Evolutionary conservation across 2,888 invertebrate species (phyloP).

Genomic region (Tachina grossa): DNA sequence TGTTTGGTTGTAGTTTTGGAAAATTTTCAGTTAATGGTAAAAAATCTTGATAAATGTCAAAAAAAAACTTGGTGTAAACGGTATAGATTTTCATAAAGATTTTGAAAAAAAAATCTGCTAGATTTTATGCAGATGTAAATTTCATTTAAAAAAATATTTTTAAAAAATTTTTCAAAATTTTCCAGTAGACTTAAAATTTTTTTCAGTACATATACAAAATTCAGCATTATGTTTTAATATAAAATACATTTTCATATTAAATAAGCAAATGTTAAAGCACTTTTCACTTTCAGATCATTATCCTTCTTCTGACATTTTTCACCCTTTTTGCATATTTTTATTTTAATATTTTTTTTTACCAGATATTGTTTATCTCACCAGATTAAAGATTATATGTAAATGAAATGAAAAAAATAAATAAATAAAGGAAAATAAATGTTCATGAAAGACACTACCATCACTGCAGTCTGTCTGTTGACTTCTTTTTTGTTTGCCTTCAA

Average conservation of each 20-base stretch:
- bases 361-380: constrained; percentile 57
- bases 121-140: no score
- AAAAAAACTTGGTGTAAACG: no score
- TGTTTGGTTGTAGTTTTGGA: no score
- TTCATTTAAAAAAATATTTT: no score
- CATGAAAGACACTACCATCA: constrained; percentile 37
- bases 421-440: not conserved
- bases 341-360: constrained; percentile 6
- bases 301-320: constrained; percentile 22
- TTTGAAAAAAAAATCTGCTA: no score
- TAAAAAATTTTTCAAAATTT: no score
- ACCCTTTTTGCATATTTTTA: constrained; percentile 26
- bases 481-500: constrained; percentile 42
- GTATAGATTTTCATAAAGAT: no score
- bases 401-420: not conserved
- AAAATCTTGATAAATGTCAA: no score
- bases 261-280: constrained; percentile 59
- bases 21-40: no score
- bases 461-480: constrained; percentile 36
- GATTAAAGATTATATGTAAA: constrained; percentile 63
- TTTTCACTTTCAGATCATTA: constrained; percentile 44
- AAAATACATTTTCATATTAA: not conserved
- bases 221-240: not conserved
- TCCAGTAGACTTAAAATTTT: not conserved
- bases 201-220: constrained; percentile 8